Base-by-base conservation (phyloP, 2,113 vertebrate genomes). In the Mellivora capensis region DNA sequence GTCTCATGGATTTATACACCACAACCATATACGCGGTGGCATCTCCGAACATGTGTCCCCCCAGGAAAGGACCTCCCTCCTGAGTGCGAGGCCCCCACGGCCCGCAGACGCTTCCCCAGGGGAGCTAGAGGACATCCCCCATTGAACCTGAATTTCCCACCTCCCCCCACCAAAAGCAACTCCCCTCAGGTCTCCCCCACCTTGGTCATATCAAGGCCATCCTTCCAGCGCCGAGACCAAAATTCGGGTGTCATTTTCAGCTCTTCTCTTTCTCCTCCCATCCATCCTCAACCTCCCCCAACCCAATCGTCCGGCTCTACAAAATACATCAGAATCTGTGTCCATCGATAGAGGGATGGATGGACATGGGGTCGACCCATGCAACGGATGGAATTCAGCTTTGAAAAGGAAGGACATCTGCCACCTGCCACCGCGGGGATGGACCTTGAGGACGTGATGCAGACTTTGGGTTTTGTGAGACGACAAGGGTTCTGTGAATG, bases 351-450 rank as follows among this genome's bases (percentile, higher is more conserved):
- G 44, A 31, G 2, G 14, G 6, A 54, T 6, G 39, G 27, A 27
- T 10, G 31, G 34, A n/a, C 77, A 27, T 2, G 29, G 13, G 34
- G 31, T 18, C 27, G 11, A 18, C 12, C 54, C 64, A 9, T 2
- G 11, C 77, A 25, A 5, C 0, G 42, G 42, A 29, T 39, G 6
- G 52, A 3, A 3, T 39, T 62, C 76, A 27, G 21, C 37, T 69
- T 52, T 42, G 34, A 44, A 29, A 49, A 44, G 29, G 47, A 76
- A 42, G 4, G 15, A 52, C 37, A 37, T 34, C 20, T 7, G 44
- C 27, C n/a, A 7, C 39, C 17, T 21, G 14, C 54, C 6, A 8
- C 25, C 1, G n/a, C 0, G 4, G 2, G 6, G n/a, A 21, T 0
- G 10, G 5, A 13, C 7, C 77, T 52, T 18, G 27, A 77, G 11